phyloP scores from a whole-genome alignment of 2,888 invertebrate genomes.

The Drosophila glabriapex region DNA sequence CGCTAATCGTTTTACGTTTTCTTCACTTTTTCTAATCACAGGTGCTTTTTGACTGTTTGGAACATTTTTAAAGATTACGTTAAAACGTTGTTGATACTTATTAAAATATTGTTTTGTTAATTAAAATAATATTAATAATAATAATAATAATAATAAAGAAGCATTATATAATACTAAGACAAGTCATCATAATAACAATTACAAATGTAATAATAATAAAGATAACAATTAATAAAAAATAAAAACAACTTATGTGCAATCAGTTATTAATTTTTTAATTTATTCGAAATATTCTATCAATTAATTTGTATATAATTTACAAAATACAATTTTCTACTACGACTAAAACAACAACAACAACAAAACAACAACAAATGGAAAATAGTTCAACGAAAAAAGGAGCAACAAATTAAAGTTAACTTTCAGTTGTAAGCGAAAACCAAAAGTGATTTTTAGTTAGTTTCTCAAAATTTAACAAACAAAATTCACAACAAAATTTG shows the following conservation, averaged over 20 bases:
- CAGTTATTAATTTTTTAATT: slow-evolving; percentile 69
- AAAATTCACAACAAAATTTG: slow-evolving; percentile 85
- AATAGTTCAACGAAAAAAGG: slow-evolving; percentile 45
- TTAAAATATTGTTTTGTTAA: slow-evolving; percentile 83
- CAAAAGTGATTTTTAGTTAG: slow-evolving; percentile 83
- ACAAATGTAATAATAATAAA: slow-evolving; percentile 56
- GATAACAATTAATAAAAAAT: slow-evolving; percentile 34
- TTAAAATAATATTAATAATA: slow-evolving; percentile 62
- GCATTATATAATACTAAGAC: slow-evolving; percentile 48
- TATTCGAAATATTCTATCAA: slow-evolving; percentile 51
- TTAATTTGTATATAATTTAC: slow-evolving; percentile 68
- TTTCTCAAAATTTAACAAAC: slow-evolving; percentile 85
- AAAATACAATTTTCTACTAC: slow-evolving; percentile 49
- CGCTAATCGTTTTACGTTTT: slow-evolving; percentile 25
- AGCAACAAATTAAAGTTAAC: slow-evolving; percentile 70
- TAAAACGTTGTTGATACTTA: slow-evolving; percentile 85
- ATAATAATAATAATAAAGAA: slow-evolving; percentile 46
- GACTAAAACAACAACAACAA: slow-evolving; percentile 54
- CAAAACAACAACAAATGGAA: slow-evolving; percentile 53
- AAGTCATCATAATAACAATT: slow-evolving; percentile 56
- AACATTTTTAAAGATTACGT: slow-evolving; percentile 86
- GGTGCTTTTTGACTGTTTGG: slow-evolving; percentile 86
- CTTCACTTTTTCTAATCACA: slow-evolving; percentile 60
- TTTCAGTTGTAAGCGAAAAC: slow-evolving; percentile 80
- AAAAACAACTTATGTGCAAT: slow-evolving; percentile 73